Percentiles rank a stretch among this genome's conserved stretches.
Evolutionary conservation across 1,140 invertebrate genomes (phyloP).

Genomic region (Drosophila busckii): DNA sequence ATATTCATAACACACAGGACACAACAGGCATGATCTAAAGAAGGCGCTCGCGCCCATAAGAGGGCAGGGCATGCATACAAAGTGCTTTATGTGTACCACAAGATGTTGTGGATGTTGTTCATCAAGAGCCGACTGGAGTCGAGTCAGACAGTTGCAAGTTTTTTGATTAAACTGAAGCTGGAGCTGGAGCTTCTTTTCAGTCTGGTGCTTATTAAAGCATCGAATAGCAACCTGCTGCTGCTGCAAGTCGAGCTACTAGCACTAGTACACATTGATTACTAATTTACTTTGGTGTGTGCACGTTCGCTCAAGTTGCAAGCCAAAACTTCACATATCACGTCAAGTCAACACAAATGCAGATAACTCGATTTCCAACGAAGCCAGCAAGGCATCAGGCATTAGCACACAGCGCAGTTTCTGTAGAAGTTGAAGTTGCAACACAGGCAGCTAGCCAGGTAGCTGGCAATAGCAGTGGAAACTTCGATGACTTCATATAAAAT

Average conservation of each 20-base stretch:
- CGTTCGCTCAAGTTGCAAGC: slow-evolving; percentile 17
- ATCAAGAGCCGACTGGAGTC: slow-evolving; percentile 45
- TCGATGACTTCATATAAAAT: slow-evolving; percentile 66
- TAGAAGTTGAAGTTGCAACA: slow-evolving; percentile 41
- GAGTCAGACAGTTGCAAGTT: slow-evolving; percentile 52
- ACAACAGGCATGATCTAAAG: slow-evolving; percentile 19
- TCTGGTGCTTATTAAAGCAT: slow-evolving; percentile 49
- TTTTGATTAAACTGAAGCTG: slow-evolving; percentile 67
- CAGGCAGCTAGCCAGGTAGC: slow-evolving; percentile 18
- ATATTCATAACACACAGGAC: slow-evolving; percentile 70
- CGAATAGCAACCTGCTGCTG: slow-evolving; percentile 39
- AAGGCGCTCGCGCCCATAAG: slow-evolving; percentile 12
- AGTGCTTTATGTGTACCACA: slow-evolving; percentile 67
- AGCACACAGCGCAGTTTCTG: too few relatives aligned
- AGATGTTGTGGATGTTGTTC: slow-evolving; percentile 41
- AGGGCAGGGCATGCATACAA: slow-evolving; percentile 63
- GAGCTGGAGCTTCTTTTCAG: slow-evolving; percentile 38
- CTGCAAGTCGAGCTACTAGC: slow-evolving; percentile 17
- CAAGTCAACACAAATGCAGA: slow-evolving; percentile 24
- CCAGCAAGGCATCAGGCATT: slow-evolving; percentile 32
- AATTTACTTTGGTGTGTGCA: slow-evolving; percentile 56
- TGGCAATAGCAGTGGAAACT: slow-evolving; percentile 33
- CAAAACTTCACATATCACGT: slow-evolving; percentile 41
- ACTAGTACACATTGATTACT: slow-evolving; percentile 57
- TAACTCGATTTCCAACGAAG: slow-evolving; percentile 51